Evolutionary conservation across 2,113 vertebrate genomes (phyloP).

Genomic region (Colinus virginianus): DNA sequence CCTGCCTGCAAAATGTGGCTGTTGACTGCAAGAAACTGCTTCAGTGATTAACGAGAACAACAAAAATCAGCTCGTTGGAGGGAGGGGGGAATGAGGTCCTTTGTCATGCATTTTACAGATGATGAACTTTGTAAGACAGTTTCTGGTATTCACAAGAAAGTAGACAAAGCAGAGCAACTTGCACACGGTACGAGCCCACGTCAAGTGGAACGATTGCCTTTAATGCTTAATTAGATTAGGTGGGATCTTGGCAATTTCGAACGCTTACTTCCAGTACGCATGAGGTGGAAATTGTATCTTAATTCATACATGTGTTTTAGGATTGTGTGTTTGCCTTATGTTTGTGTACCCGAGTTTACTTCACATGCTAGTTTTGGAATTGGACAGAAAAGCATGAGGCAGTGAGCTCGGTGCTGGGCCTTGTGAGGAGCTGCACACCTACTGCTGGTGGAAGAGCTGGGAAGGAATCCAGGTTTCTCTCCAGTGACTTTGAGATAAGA

Average conservation of each 20-base stretch:
- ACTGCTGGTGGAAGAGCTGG: background rate
- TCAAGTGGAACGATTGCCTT: constrained; percentile 36
- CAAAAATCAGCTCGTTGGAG: background rate
- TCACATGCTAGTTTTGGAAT: background rate
- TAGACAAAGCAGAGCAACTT: constrained; percentile 1
- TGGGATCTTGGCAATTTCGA: background rate
- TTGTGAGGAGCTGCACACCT: background rate
- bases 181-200: background rate
- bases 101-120: constrained; percentile 62
- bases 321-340: background rate
- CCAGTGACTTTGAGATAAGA: constrained; percentile 45
- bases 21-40: background rate
- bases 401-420: background rate
- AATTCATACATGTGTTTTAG: background rate
- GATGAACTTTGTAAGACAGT: background rate
- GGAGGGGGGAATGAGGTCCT: background rate
- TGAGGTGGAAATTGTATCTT: background rate
- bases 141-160: constrained; percentile 25
- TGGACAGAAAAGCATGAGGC: background rate
- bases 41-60: constrained; percentile 32
- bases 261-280: constrained; percentile 5
- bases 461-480: constrained; percentile 22
- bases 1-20: constrained; percentile 38
- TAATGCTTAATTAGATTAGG: constrained; percentile 61
- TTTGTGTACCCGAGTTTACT: background rate